A percentile compares a stretch with the other conserved stretches of the same genome.
Conservation (phyloP, 2,888 invertebrate species). For the Cyaniris semiargus region DNA sequence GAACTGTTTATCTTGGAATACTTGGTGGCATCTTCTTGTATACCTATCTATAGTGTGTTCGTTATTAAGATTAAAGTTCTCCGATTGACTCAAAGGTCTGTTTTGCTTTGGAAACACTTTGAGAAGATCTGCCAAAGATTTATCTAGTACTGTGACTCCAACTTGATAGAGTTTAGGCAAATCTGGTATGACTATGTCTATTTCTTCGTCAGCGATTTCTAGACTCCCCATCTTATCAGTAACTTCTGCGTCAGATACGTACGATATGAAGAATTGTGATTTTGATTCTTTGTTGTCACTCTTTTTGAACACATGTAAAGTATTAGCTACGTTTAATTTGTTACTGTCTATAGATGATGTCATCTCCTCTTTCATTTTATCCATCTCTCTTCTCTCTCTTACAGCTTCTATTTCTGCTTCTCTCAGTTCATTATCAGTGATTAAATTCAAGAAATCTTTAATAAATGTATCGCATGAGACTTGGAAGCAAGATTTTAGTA, state of each 20-base stretch:
- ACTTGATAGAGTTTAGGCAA: conserved; percentile 61
- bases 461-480: conserved; percentile 74
- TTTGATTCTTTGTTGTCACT: conserved; percentile 70
- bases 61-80: conserved; percentile 65
- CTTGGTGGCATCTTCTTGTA: conserved; percentile 72
- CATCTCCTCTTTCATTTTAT: conserved; percentile 60
- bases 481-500: conserved; percentile 74
- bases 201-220: conserved; percentile 64
- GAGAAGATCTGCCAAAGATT: conserved; percentile 63
- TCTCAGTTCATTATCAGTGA: conserved; percentile 60
- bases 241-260: conserved; percentile 58
- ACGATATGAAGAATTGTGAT: conserved; percentile 73
- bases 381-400: conserved; percentile 55
- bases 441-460: conserved; percentile 60
- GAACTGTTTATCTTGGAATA: conserved; percentile 74
- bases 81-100: conserved; percentile 73
- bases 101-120: conserved; percentile 72
- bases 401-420: conserved; percentile 61
- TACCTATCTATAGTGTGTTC: conserved; percentile 74
- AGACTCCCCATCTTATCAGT: conserved; percentile 67
- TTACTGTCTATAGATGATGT: conserved; percentile 68
- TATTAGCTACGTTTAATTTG: conserved; percentile 66
- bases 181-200: conserved; percentile 62
- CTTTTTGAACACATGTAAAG: conserved; percentile 69
- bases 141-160: conserved; percentile 60